Conservation (phyloP, 2,888 invertebrate genomes). For the Lithophane semibrunnea region DNA sequence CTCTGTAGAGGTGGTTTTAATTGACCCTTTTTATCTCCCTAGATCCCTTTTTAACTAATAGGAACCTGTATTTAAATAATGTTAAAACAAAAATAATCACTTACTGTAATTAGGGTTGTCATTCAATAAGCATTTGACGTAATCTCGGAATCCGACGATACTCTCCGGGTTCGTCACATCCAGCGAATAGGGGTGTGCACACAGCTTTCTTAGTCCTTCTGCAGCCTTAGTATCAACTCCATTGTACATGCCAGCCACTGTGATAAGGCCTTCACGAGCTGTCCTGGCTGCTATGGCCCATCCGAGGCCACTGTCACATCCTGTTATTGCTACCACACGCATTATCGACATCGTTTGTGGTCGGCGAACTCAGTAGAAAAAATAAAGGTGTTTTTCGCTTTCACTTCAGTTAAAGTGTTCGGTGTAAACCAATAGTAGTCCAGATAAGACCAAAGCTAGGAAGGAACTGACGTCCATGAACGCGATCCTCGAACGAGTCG, state of each 20-base stretch:
- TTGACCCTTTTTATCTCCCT: conserved; percentile 17
- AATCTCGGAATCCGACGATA: conserved; percentile 87
- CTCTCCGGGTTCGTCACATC: conserved; percentile 92
- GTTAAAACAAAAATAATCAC: conserved; percentile 63
- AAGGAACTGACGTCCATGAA: conserved; percentile 73
- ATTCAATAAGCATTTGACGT: conserved; percentile 84
- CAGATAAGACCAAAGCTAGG: conserved; percentile 67
- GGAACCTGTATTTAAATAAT: neutral
- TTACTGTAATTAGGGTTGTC: conserved; percentile 89
- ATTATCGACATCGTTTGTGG: conserved; percentile 73
- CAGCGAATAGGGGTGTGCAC: conserved; percentile 89
- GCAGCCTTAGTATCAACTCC: conserved; percentile 90
- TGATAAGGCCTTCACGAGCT: conserved; percentile 92
- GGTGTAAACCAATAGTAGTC: conserved; percentile 61
- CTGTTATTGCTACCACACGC: conserved; percentile 93
- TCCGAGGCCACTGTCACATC: conserved; percentile 96
- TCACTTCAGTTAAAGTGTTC: conserved; percentile 16
- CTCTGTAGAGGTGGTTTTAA: conserved; percentile 27
- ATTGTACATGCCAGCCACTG: conserved; percentile 94
- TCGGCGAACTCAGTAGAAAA: neutral
- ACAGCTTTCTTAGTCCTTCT: conserved; percentile 80
- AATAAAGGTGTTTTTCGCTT: neutral
- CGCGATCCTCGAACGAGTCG: conserved; percentile 70
- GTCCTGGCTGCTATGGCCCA: conserved; percentile 92
- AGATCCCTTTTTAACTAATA: conserved; percentile 18